Evolutionary conservation across 2,888 invertebrate genomes (phyloP), one percentile per base, ranked within the genome.

Genomic region (Cheilosia soror): DNA sequence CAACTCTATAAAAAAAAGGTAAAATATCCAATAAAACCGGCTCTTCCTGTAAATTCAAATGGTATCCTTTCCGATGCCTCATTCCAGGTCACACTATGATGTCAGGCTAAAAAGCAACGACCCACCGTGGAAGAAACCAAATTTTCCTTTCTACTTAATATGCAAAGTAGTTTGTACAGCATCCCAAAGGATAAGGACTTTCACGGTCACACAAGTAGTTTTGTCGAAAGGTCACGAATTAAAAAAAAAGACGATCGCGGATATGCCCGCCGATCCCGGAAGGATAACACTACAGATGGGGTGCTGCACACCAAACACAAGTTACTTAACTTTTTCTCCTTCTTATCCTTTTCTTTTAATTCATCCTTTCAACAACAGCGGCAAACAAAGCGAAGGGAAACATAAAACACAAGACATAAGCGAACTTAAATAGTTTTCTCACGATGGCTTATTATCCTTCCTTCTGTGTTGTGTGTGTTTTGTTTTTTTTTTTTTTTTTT

Each of bases 381-480:
- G 27, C 58, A 51, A 63, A 49, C 63, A 63, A 65, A 31, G 27
- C 40, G 27, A 20, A 57, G 51, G 69, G 63, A 79, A 79, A 83
- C 79, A 83, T 37, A 83, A 83, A 83, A 73, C 51, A 51, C 51
- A 51, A 51, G 51, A 27, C 83, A 83, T 83, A 73, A 83, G 73
- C 83, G 79, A 79, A 76, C 80, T 80, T 80, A 80, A 85, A 85
- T 85, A 85, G 84, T 85, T 85, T 84, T 85, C 80, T 80, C 84
- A 85, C 80, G 84, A 85, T 80, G 63, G 75, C 65, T 84, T 80
- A 84, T 84, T 84, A 84, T 84, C 84, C 84, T 80, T 20, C 20
- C 20, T 20, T 20, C 20, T 20, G 20, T 20, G 20, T 20, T 20
- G 20, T 20, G 20, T 20, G 20, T 20, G 20, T 20, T 20, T 20